These are phyloP conservation scores for Thereva nobilitata DNA, from an alignment of 2,888 invertebrate species.

Conservation along the genomic window DNA sequence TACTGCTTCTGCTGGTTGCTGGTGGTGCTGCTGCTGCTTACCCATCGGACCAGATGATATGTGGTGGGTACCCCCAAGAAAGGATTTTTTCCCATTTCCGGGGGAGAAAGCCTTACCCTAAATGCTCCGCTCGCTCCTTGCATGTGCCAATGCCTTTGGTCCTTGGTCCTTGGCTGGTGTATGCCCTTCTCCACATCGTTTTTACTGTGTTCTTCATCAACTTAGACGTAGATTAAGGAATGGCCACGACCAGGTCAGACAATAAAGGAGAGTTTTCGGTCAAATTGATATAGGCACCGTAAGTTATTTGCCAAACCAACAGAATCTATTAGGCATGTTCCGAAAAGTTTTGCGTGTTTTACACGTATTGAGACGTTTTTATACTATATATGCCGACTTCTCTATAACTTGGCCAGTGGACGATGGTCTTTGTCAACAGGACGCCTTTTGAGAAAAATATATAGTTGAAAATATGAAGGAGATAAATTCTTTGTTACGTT, in stretches of 20 bases:
- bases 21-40: neutral
- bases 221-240: constrained; percentile 35
- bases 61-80: constrained; percentile 27
- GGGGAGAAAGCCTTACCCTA: constrained; percentile 28
- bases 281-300: constrained; percentile 34
- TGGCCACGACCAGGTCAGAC: constrained; percentile 33
- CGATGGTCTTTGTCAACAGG: too few species aligned
- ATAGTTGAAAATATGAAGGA: too few species aligned
- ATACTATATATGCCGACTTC: too few species aligned
- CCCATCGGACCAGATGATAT: constrained; percentile 35
- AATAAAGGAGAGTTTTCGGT: constrained; percentile 34
- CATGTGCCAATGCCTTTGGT: constrained; percentile 1
- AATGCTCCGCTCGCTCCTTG: constrained; percentile 11
- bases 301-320: constrained; percentile 32
- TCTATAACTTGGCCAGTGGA: too few species aligned
- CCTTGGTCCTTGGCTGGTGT: neutral
- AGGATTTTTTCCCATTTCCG: constrained; percentile 34
- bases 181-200: constrained; percentile 11
- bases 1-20: constrained; percentile 3
- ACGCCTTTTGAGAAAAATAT: too few species aligned
- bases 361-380: neutral
- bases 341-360: constrained; percentile 13
- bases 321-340: constrained; percentile 29
- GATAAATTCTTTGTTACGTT: too few species aligned
- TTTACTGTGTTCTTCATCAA: constrained; percentile 37